Base-by-base conservation (phyloP, 2,797 vertebrate species). In the Siniperca scherzeri region DNA sequence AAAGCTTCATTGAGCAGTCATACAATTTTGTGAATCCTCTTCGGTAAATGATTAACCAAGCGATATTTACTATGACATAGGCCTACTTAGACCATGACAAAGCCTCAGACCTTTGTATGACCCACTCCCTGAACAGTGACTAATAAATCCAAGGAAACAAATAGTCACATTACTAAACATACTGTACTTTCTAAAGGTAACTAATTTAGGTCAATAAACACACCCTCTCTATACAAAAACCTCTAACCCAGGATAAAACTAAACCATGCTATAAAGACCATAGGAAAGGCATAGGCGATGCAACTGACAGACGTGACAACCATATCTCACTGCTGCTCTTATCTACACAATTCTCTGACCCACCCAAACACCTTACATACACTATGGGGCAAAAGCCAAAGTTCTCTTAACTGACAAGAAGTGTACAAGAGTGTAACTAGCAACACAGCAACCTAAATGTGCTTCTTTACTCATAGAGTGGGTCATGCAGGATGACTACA, bases 11-110 rank as follows among this genome's bases (percentile, higher is more conserved):
- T 70, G 21, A 72, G 33, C 1, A 55, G 4, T 21, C 21, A 7
- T 38, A 21, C 55, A 76, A 80, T 13, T 6, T 21, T 42, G 30
- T 62, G 12, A 74, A 60, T 59, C 10, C 14, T 66, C 19, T 60
- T 82, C 16, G 44, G 70, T 70, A 16, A 91, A 89, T 90, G 38
- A 92, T 91, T 81, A 85, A 86, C 65, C 13, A n/a, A 12, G 14
- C 8, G 2, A 25, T 44, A 50, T 86, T 81, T 42, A 74, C 60
- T 60, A 48, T 80, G 55, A 84, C 75, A 64, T 8, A 57, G 21
- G 22, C n/a, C 22, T 57, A 40, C 13, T 52, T 52, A 44, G 44
- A 70, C 11, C 19, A 60, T 60, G 69, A 74, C 73, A 70, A 13
- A 53, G 11, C 60, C 70, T 56, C 64, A 80, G 64, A 77, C 75